A percentile compares a stretch with the other conserved stretches of the same genome.
These are phyloP conservation scores for Varanus salvator DNA, from an alignment of 2,113 vertebrate species.

Conservation along the genomic window DNA sequence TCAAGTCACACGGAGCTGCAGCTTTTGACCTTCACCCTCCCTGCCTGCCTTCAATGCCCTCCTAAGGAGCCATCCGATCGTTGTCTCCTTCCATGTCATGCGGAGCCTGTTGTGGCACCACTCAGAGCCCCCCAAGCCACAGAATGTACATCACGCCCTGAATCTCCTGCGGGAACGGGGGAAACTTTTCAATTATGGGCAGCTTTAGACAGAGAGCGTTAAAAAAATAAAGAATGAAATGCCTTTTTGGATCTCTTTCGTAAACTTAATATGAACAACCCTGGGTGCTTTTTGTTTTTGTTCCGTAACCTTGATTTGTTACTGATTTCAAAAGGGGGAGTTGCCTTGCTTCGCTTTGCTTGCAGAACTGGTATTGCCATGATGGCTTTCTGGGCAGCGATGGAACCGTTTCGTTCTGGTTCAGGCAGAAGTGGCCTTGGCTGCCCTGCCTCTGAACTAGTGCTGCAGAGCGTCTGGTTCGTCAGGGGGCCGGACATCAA, in stretches of 20 bases:
- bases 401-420: too few species aligned
- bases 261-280: slow-evolving; percentile 56
- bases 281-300: slow-evolving; percentile 46
- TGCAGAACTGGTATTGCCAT: too few species aligned
- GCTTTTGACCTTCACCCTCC: slow-evolving; percentile 50
- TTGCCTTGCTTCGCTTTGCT: too few species aligned
- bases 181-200: slow-evolving; percentile 73
- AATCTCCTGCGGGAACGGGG: slow-evolving; percentile 53
- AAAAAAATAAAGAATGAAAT: slow-evolving; percentile 50
- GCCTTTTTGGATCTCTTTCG: slow-evolving; percentile 37
- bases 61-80: slow-evolving; percentile 48
- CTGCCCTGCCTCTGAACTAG: too few species aligned
- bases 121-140: neutral
- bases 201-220: slow-evolving; percentile 65
- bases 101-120: slow-evolving; percentile 25
- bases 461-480: too few species aligned
- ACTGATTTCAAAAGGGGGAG: neutral
- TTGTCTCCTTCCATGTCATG: slow-evolving; percentile 50
- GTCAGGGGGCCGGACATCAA: neutral
- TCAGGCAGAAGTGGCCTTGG: too few species aligned
- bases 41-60: slow-evolving; percentile 35
- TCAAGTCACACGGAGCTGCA: slow-evolving; percentile 11
- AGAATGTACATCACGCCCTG: slow-evolving; percentile 37
- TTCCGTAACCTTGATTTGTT: slow-evolving; percentile 28
- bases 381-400: neutral